Conservation (phyloP, 2,888 invertebrate species). For the Leucophenga maculata region DNA sequence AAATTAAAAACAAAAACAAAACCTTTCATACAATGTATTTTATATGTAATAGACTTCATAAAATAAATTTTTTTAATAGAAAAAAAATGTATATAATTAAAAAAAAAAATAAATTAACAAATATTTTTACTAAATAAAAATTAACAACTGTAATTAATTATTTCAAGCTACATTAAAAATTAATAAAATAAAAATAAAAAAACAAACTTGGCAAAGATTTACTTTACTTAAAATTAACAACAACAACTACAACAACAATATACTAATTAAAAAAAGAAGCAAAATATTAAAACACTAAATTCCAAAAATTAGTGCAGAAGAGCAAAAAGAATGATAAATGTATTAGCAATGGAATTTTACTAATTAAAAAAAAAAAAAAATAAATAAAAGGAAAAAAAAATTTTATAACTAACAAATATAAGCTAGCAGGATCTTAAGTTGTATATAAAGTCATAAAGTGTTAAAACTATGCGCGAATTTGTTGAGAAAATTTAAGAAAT, state of each 20-base stretch:
- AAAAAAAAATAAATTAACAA: neutral
- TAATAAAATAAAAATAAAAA: slow-evolving; percentile 12
- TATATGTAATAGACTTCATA: slow-evolving; percentile 9
- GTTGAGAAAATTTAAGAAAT: neutral
- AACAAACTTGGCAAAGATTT: slow-evolving; percentile 32
- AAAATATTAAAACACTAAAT: slow-evolving; percentile 36
- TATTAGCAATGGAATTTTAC: slow-evolving; percentile 12
- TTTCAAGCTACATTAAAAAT: neutral
- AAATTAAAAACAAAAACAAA: slow-evolving; percentile 18
- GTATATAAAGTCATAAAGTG: slow-evolving; percentile 32
- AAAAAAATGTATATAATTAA: neutral
- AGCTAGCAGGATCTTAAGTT: slow-evolving; percentile 35
- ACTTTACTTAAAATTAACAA: slow-evolving; percentile 39
- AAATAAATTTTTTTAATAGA: neutral
- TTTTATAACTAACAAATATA: neutral
- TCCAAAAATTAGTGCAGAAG: slow-evolving; percentile 41
- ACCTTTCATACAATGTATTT: slow-evolving; percentile 13
- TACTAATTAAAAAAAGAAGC: neutral
- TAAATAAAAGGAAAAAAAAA: too few species aligned
- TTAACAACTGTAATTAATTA: neutral
- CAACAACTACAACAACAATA: neutral
- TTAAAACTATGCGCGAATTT: neutral
- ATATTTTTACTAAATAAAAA: slow-evolving; percentile 12
- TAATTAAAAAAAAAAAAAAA: neutral
- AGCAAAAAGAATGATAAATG: slow-evolving; percentile 26